phyloP scores from a whole-genome alignment of 1,140 invertebrate genomes.

The Drosophila malerkotliana region DNA sequence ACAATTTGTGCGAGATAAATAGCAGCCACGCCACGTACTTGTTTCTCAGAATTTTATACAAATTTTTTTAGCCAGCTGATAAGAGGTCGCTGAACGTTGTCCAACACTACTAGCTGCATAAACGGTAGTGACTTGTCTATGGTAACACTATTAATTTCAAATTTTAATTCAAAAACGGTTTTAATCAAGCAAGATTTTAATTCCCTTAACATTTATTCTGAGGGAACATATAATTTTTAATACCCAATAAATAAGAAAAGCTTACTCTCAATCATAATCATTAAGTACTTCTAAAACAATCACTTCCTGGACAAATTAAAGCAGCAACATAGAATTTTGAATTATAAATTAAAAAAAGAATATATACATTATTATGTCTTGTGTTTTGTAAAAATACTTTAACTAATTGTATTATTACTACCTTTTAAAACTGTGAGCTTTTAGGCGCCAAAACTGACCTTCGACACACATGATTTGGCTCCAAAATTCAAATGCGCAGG shows the following conservation, averaged over 20 bases:
- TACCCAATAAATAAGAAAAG: not conserved
- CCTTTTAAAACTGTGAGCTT: not conserved
- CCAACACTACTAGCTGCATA: too few relatives aligned
- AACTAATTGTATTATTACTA: too few relatives aligned
- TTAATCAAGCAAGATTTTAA: not conserved
- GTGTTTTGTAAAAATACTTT: too few relatives aligned
- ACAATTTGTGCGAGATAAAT: constrained; percentile 45
- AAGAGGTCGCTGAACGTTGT: constrained; percentile 9
- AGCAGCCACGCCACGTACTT: constrained; percentile 58
- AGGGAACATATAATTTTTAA: not conserved
- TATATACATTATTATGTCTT: not conserved
- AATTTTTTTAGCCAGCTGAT: constrained; percentile 33
- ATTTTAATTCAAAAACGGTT: not conserved
- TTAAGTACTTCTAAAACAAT: too few relatives aligned
- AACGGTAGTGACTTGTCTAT: not conserved
- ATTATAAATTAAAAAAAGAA: too few relatives aligned
- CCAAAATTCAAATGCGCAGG: constrained; percentile 39
- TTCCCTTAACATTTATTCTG: not conserved
- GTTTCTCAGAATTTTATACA: constrained; percentile 38
- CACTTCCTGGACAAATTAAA: too few relatives aligned
- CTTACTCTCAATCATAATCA: too few relatives aligned
- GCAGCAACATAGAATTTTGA: too few relatives aligned
- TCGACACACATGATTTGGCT: constrained; percentile 31
- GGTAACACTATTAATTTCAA: not conserved
- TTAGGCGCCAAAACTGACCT: constrained; percentile 15